These are phyloP conservation scores for Noctilio leporinus DNA, from an alignment of 2,113 vertebrate genomes.

Conservation along the genomic window DNA sequence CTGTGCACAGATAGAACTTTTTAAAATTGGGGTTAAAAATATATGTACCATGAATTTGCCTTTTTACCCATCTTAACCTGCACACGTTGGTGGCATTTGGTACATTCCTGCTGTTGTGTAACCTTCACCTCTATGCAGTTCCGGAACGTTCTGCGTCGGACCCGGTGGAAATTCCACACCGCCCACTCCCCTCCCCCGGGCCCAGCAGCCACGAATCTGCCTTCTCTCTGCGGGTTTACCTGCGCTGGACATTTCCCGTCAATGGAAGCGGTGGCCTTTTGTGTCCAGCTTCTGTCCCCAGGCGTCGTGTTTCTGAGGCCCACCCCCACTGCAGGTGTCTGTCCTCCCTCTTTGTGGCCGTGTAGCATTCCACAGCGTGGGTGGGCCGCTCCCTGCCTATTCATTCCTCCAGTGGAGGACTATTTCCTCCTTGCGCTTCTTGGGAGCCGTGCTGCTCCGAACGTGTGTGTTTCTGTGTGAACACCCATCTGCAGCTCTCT, in stretches of 20 bases:
- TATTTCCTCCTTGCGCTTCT: fast-evolving
- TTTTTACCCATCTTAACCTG: fast-evolving
- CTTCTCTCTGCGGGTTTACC: not conserved
- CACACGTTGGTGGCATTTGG: fast-evolving
- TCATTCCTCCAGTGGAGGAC: too few relatives aligned
- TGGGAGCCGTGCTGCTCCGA: not conserved
- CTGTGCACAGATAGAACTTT: not conserved
- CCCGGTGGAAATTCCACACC: not conserved
- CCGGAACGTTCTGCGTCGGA: fast-evolving
- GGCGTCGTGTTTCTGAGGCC: not conserved
- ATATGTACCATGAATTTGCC: too few relatives aligned
- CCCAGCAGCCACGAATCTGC: fast-evolving
- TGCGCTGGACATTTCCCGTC: fast-evolving
- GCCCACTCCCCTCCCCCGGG: fast-evolving
- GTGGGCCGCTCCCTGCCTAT: not conserved
- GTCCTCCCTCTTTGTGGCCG: not conserved
- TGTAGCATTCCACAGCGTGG: not conserved
- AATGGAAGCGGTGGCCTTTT: fast-evolving
- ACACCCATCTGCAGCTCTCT: not conserved
- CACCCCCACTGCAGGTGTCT: fast-evolving
- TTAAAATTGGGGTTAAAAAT: too few relatives aligned
- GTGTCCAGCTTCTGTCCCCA: not conserved
- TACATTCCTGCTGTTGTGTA: fast-evolving
- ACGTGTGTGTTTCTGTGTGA: not conserved
- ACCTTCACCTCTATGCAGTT: fast-evolving